Conservation (phyloP, 2,113 vertebrate genomes). For the Sinosuthora webbiana region DNA sequence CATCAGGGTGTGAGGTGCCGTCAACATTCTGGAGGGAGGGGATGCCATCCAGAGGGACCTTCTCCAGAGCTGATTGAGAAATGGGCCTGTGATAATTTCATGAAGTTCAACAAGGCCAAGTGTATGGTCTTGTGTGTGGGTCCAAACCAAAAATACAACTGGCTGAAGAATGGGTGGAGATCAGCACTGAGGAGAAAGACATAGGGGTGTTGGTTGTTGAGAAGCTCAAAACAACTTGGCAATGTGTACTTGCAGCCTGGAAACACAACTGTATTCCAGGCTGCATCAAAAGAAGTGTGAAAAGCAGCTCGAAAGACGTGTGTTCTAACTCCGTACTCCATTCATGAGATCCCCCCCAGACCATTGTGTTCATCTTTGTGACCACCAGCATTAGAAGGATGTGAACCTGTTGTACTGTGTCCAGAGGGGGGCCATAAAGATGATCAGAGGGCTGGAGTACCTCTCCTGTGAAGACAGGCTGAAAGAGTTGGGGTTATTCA, state of each 20-base stretch:
- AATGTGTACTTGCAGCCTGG: background rate
- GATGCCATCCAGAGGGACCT: background rate
- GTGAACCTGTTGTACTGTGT: background rate
- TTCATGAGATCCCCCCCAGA: background rate
- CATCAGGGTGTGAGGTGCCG: background rate
- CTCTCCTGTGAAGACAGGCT: background rate
- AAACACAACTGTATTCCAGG: background rate
- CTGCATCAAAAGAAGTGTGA: background rate
- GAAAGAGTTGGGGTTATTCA: too few relatives aligned
- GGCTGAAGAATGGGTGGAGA: background rate
- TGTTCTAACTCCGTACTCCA: background rate
- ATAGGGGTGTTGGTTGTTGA: background rate
- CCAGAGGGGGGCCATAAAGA: background rate
- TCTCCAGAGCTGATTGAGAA: background rate
- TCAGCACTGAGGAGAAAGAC: background rate
- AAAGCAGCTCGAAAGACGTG: rapidly evolving
- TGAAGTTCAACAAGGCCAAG: background rate
- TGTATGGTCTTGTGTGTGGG: background rate
- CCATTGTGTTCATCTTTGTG: background rate
- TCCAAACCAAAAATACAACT: background rate
- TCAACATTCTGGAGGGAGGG: background rate
- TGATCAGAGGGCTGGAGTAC: background rate
- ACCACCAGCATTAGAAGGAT: background rate
- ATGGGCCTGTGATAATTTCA: background rate
- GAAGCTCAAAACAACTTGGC: background rate